Base-by-base conservation (phyloP, 2,888 invertebrate genomes). In the Sarcophaga caerulescens region DNA sequence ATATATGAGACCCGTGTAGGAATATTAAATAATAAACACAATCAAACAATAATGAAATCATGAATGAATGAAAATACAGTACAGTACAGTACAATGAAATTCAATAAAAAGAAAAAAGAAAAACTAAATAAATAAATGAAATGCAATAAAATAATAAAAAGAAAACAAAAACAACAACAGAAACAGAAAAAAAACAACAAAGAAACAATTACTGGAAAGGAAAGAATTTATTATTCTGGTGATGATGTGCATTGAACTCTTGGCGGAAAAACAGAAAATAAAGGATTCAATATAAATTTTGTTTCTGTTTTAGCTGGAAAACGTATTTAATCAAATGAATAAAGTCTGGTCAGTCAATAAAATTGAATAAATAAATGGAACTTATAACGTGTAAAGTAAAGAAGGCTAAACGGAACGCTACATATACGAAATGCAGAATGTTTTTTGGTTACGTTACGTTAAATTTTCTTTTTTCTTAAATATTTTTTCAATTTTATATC, bases 181-280 rank as follows among this genome's bases (percentile, higher is more conserved):
- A 35, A 35, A 35, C 8, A 8, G 35, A 25, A 25, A 25, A 5
- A 35, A 6, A 35, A 0, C 35, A 35, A 35, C 35, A 35, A 0
- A 35, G 8, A 35, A 35, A 35, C 35, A 35, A 35, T 35, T 73
- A 66, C 65, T 66, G 59, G 5, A 73, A 60, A 66, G 2, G 3
- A 23, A 73, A 59, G n/a, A 73, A 77, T 21, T 79, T 79, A 74
- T 69, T 79, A 79, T 84, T 84, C 83, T 52, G 78, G 19, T 70
- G 74, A 69, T 69, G 66, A 74, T 74, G 73, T 74, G 45, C 68
- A 35, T 52, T 35, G 66, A 78, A 57, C 70, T 82, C 60, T 76
- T 47, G 65, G 52, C 3, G 25, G 3, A 70, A 70, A 63, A 1
- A 66, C 17, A 17, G 14, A 59, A 66, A 12, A 52, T 3, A 74